Percentiles rank a stretch among this genome's conserved stretches.
phyloP scores from a whole-genome alignment of 2,888 invertebrate genomes.

The Hypselothyrea guttata region DNA sequence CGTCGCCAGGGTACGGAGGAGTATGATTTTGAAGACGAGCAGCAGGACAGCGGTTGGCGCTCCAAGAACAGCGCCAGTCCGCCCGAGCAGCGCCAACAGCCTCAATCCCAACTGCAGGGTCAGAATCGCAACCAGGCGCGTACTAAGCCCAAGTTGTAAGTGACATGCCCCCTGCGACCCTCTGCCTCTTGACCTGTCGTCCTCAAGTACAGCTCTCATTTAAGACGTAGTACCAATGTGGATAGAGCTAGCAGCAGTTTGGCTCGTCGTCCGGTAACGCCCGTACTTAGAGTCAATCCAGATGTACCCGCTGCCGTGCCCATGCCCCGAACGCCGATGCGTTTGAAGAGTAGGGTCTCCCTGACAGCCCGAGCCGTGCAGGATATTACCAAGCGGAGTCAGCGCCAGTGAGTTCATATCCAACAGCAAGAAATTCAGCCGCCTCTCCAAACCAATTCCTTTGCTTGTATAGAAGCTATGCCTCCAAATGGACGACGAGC shows the following conservation, averaged over 20 bases:
- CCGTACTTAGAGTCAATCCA: slow-evolving; percentile 66
- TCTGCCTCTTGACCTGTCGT: neutral
- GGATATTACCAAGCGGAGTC: slow-evolving; percentile 71
- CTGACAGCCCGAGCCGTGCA: slow-evolving; percentile 76
- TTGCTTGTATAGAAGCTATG: neutral
- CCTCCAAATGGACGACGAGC: neutral
- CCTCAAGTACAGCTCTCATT: slow-evolving; percentile 14
- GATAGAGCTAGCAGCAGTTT: slow-evolving; percentile 66
- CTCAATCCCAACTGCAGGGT: slow-evolving; percentile 25
- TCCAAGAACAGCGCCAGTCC: slow-evolving; percentile 52
- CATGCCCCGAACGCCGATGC: slow-evolving; percentile 77
- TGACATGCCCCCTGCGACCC: slow-evolving; percentile 14
- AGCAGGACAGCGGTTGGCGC: slow-evolving; percentile 59
- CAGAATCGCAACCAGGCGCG: slow-evolving; percentile 51
- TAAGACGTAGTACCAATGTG: slow-evolving; percentile 54
- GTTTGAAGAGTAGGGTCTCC: slow-evolving; percentile 72
- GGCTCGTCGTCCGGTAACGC: slow-evolving; percentile 72
- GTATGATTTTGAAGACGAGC: slow-evolving; percentile 66
- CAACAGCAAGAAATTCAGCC: neutral
- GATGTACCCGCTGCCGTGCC: slow-evolving; percentile 75
- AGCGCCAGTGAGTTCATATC: slow-evolving; percentile 67
- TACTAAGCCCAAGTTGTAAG: slow-evolving; percentile 71
- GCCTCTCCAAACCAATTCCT: neutral
- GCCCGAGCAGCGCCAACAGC: slow-evolving; percentile 37
- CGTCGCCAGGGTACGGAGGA: slow-evolving; percentile 75